These are phyloP conservation scores for Umimayanthus kanabou DNA, from an alignment of 92 coral and sea anemone species.

Conservation along the genomic window DNA sequence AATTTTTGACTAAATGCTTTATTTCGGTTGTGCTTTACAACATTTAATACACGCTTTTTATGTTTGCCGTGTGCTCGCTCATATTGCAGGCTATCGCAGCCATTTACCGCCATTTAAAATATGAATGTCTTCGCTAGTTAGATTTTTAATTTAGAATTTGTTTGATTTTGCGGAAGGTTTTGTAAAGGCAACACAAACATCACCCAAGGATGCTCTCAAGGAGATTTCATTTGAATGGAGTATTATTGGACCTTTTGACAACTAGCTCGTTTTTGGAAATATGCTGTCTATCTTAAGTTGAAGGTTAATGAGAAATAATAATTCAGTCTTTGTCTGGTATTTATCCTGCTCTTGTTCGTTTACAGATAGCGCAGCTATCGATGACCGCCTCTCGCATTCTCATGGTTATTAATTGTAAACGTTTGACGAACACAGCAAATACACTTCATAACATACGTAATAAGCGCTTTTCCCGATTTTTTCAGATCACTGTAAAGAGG, in stretches of 20 bases:
- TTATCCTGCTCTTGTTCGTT: background rate
- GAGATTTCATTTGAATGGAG: background rate
- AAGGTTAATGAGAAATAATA: background rate
- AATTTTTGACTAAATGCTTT: background rate
- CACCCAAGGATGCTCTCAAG: background rate
- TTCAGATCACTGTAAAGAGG: background rate
- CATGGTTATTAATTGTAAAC: background rate
- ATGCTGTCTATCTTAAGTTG: background rate
- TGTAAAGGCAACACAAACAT: background rate
- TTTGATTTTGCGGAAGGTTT: background rate
- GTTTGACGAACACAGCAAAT: background rate
- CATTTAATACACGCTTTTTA: background rate
- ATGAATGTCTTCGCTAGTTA: background rate
- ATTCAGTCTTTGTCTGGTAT: background rate
- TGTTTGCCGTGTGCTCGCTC: background rate
- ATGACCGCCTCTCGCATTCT: background rate
- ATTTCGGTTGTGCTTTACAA: background rate
- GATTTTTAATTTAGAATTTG: background rate
- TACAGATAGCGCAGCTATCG: background rate
- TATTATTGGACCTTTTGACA: background rate
- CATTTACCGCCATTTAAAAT: too few species aligned
- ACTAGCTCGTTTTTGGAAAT: background rate
- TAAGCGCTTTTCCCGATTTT: background rate
- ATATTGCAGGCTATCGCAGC: too few species aligned
- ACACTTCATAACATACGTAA: constrained; percentile 11